Evolutionary conservation across 2,113 vertebrate species (phyloP).

Genomic region (Menura novaehollandiae): DNA sequence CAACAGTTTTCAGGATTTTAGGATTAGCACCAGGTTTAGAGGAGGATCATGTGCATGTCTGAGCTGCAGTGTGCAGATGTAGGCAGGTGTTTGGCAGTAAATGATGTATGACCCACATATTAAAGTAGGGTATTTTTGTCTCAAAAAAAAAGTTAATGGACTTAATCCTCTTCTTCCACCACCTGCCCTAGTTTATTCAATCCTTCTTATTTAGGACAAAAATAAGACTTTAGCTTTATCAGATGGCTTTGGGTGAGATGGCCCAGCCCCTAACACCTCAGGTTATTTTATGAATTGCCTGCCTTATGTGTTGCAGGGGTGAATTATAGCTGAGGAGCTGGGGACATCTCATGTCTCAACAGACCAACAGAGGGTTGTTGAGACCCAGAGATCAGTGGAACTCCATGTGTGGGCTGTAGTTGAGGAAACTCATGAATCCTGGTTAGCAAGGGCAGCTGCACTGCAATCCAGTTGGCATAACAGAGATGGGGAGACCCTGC

Average conservation of each 20-base stretch:
- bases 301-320: neutral
- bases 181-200: neutral
- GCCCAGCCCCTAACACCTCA: neutral
- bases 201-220: neutral
- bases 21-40: constrained; percentile 22
- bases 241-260: neutral
- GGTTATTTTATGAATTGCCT: neutral
- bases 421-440: neutral
- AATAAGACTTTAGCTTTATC: neutral
- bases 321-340: neutral
- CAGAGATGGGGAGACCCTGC: neutral
- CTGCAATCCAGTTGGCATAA: too few relatives aligned
- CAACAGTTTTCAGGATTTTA: constrained; percentile 27
- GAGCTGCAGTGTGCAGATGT: neutral
- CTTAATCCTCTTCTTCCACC: neutral
- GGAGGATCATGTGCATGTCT: neutral
- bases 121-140: neutral
- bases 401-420: neutral
- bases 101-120: neutral
- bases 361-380: neutral
- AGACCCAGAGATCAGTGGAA: neutral
- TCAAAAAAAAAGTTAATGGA: neutral
- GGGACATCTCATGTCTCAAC: neutral
- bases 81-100: neutral
- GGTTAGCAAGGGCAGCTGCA: neutral